Evolutionary conservation across 53 echinoderm and acorn worm genomes (phyloP), one percentile per base, ranked within the genome.

Genomic region (Echinometra lucunter): DNA sequence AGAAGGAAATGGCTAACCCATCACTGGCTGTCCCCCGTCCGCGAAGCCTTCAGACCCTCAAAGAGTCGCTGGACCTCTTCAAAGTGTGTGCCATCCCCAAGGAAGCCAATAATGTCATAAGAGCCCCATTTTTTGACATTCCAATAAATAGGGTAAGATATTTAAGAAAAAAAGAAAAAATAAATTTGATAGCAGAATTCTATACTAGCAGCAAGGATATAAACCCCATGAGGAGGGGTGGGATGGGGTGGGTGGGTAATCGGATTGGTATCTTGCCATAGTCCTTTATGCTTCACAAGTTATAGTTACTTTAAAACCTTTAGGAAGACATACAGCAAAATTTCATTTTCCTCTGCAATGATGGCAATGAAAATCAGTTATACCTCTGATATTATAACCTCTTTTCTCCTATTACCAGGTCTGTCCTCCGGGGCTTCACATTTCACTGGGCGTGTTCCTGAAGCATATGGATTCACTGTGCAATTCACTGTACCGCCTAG

Each of bases 371-470:
- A 6, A 66, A 66, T 72, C 10, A 12, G 11, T 72, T 21, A 37
- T 74, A 74, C 34, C 34, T 37, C 74, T 74, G 74, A 74, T 74
- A 74, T 35, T 74, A 74, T 35, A 16, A 35, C 13, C 74, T 30
- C 37, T 16, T 74, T 74, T 35, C 13, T 74, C 74, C 27, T 3
- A 74, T 75, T 70, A 53, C 28, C 63, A 95, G 95, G 95, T 95
- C 1, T 89, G 89, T 75, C 95, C 95, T 70, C 95, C 95, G 25
- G 89, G 95, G 35, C 90, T 95, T 35, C 95, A 95, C 80, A 95
- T 95, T 37, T 89, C 89, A 12, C 58, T 95, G 9, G 95, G 95
- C 2, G 25, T 95, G 12, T 95, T 90, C 37, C n/a, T 95, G 10
- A 95, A 95, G 58, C 95, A 95, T 37, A 88, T 45, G 28, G 45